Evolutionary conservation across 2,113 vertebrate species (phyloP).

Genomic region (Climacteris rufus): DNA sequence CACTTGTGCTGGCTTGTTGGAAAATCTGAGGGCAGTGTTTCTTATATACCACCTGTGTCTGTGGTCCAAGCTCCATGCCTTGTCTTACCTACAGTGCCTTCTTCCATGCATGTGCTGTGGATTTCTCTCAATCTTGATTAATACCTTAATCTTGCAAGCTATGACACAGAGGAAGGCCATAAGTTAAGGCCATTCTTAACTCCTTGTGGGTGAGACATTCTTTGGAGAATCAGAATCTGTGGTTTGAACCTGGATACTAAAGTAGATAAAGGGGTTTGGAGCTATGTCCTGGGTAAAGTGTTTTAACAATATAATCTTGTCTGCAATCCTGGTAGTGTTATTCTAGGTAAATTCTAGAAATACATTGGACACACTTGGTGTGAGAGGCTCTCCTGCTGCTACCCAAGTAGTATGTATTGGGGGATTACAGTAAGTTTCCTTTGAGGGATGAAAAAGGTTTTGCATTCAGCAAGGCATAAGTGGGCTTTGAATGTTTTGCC

Average conservation of each 20-base stretch:
- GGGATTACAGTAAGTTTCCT: background rate
- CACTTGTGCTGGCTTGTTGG: background rate
- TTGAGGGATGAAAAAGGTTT: background rate
- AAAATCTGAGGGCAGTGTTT: background rate
- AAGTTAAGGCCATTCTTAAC: background rate
- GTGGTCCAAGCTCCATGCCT: background rate
- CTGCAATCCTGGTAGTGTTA: background rate
- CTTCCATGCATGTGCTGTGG: background rate
- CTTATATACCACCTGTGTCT: background rate
- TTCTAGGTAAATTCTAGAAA: background rate
- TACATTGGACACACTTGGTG: background rate
- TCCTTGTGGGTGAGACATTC: background rate
- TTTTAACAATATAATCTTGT: background rate
- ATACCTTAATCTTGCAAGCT: background rate
- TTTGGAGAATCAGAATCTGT: background rate
- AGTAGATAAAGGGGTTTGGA: background rate
- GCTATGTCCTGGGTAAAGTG: background rate
- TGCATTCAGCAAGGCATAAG: background rate
- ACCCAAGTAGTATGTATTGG: background rate
- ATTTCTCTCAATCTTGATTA: background rate
- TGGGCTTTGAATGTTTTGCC: background rate
- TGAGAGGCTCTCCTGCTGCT: background rate
- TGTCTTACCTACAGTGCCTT: background rate
- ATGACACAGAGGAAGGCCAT: background rate
- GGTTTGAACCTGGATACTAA: background rate